A percentile compares a stretch with the other conserved stretches of the same genome.
Evolutionary conservation across 2,888 invertebrate genomes (phyloP).

Genomic region (Ophioninae sp.): DNA sequence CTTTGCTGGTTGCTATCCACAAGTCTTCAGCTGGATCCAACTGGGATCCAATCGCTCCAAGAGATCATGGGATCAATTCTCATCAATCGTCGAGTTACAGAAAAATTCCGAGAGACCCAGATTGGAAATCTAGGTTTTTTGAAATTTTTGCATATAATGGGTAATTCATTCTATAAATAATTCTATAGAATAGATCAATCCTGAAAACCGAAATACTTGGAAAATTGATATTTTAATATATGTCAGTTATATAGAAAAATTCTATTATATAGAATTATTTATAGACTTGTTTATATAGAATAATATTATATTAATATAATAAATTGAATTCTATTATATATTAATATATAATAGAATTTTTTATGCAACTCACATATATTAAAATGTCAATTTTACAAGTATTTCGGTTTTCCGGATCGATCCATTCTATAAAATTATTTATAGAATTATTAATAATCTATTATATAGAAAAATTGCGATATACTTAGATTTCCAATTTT

Average conservation of each 20-base stretch:
- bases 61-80: constrained; percentile 77
- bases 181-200: not conserved
- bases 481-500: too few species aligned
- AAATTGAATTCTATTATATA: not conserved
- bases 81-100: constrained; percentile 77
- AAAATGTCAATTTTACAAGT: not conserved
- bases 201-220: constrained; percentile 1
- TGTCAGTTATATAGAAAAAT: not conserved
- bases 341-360: too few species aligned
- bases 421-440: too few species aligned
- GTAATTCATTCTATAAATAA: too few species aligned
- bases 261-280: not conserved
- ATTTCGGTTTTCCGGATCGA: constrained; percentile 1
- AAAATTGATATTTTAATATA: not conserved
- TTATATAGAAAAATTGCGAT: too few species aligned
- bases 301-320: too few species aligned
- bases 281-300: not conserved
- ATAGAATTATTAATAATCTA: too few species aligned
- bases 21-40: constrained; percentile 68
- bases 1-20: constrained; percentile 47
- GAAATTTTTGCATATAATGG: too few species aligned
- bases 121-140: too few species aligned
- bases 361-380: too few species aligned
- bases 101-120: constrained; percentile 70
- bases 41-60: constrained; percentile 76